Evolutionary conservation across 2,888 invertebrate species (phyloP), one percentile per base, ranked within the genome.

Genomic region (Ernsta delagoae): DNA sequence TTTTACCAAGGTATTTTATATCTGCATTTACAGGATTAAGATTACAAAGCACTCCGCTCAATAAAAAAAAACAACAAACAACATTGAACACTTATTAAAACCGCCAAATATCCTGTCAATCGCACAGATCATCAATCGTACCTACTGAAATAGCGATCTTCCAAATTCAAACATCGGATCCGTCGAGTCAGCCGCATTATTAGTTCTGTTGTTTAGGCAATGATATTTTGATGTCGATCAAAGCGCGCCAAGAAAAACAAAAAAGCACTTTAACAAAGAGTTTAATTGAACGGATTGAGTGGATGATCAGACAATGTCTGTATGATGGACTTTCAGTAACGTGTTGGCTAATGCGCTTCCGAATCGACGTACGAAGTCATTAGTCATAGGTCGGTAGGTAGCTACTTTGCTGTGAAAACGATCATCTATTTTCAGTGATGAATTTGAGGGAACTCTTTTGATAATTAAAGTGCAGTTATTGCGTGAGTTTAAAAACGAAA

Each of bases 171-270:
- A 57, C 41, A 48, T 64, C 31, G 31, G 54, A 24, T 31, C 31
- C 53, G 41, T 54, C 54, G 54, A n/a, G 16, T 53, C 48, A 48
- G 12, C 4, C 48, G 48, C 48, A 50, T 16, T 50, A 50, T 16
- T 50, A 50, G 9, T 43, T 43, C 43, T 43, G 50, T 50, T 50
- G 50, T 50, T 50, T 50, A 16, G 16, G 24, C 34, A 43, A 31
- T 60, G 66, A 66, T 66, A 66, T 65, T 65, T 59, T 65, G 65
- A 65, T 65, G 45, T 3, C 65, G 66, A 60, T 66, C 66, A 66
- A 60, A 66, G 66, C 53, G 43, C 53, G 66, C 66, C 60, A 66
- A 66, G 41, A 53, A 66, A 43, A 66, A 66, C 60, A 66, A 66
- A 60, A 66, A 66, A 66, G 66, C 66, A 66, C 66, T 66, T 66